A percentile compares a stretch with the other conserved stretches of the same genome.
phyloP scores from a whole-genome alignment of 2,888 invertebrate genomes.

The Shargacucullia verbasci region DNA sequence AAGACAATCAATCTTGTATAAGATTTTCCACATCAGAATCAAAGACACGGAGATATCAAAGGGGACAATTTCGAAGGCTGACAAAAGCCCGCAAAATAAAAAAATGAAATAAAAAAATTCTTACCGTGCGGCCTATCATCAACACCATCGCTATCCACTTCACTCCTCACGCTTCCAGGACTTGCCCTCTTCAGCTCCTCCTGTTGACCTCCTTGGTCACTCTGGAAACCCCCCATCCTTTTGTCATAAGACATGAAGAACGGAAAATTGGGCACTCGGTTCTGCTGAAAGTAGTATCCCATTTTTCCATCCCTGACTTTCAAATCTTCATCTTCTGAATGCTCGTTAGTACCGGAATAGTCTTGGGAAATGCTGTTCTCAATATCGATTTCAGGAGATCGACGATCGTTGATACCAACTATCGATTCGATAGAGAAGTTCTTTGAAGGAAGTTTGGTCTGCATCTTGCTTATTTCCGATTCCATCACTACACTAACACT shows the following conservation, averaged over 20 bases:
- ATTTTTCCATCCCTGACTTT: slow-evolving; percentile 80
- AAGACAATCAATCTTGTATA: neutral
- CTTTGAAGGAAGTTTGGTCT: slow-evolving; percentile 86
- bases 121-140: slow-evolving; percentile 83
- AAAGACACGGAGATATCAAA: too few relatives aligned
- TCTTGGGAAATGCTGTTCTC: slow-evolving; percentile 82
- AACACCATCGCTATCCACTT: slow-evolving; percentile 84
- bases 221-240: slow-evolving; percentile 70
- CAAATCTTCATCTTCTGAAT: slow-evolving; percentile 80
- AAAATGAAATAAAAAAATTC: slow-evolving; percentile 40
- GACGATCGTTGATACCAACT: slow-evolving; percentile 81
- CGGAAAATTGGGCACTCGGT: slow-evolving; percentile 82
- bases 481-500: slow-evolving; percentile 74
- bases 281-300: slow-evolving; percentile 84
- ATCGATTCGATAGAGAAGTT: slow-evolving; percentile 91
- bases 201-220: slow-evolving; percentile 67
- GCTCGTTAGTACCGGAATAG: slow-evolving; percentile 68
- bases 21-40: too few relatives aligned
- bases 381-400: slow-evolving; percentile 85
- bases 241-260: slow-evolving; percentile 86
- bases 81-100: neutral
- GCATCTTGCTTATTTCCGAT: slow-evolving; percentile 82
- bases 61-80: too few relatives aligned
- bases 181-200: slow-evolving; percentile 83
- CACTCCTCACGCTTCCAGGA: slow-evolving; percentile 83